Conservation (phyloP, 2,797 vertebrate species). For the Chlorospingus semifuscus region DNA sequence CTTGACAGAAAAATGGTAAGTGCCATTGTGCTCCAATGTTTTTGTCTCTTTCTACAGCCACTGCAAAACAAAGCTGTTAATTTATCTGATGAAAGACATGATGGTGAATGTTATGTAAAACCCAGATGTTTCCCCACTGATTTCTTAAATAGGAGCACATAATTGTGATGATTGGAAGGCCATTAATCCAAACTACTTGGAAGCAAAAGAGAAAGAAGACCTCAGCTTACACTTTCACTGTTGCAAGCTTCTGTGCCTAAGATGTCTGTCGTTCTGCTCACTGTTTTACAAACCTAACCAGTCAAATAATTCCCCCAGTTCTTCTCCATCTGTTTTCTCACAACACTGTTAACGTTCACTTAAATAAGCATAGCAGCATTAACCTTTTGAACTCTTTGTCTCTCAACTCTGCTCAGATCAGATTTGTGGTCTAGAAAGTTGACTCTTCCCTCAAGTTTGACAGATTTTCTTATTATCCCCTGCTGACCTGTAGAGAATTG, state of each 20-base stretch:
- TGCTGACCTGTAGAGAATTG: slow-evolving; percentile 29
- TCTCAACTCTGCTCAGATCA: slow-evolving; percentile 27
- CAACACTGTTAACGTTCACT: slow-evolving; percentile 16
- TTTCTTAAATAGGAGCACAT: slow-evolving; percentile 48
- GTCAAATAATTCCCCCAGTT: neutral
- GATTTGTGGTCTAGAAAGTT: slow-evolving; percentile 26
- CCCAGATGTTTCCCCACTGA: slow-evolving; percentile 70
- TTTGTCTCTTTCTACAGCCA: slow-evolving; percentile 41
- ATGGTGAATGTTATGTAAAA: neutral
- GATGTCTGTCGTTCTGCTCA: neutral
- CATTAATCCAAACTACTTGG: slow-evolving; percentile 28
- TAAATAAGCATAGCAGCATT: slow-evolving; percentile 33
- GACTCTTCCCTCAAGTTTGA: slow-evolving; percentile 37
- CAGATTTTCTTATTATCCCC: slow-evolving; percentile 49
- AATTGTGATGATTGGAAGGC: slow-evolving; percentile 20
- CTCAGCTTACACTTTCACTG: neutral
- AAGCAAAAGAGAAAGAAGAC: slow-evolving; percentile 10
- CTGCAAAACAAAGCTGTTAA: slow-evolving; percentile 56
- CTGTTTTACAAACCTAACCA: neutral
- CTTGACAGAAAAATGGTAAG: slow-evolving; percentile 55
- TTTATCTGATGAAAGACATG: slow-evolving; percentile 61
- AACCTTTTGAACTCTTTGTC: slow-evolving; percentile 50
- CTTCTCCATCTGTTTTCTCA: slow-evolving; percentile 32
- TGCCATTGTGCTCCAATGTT: neutral
- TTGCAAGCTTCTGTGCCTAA: neutral